Conservation (phyloP, 2,797 vertebrate species). For the Muraenolepis orangiensis region DNA sequence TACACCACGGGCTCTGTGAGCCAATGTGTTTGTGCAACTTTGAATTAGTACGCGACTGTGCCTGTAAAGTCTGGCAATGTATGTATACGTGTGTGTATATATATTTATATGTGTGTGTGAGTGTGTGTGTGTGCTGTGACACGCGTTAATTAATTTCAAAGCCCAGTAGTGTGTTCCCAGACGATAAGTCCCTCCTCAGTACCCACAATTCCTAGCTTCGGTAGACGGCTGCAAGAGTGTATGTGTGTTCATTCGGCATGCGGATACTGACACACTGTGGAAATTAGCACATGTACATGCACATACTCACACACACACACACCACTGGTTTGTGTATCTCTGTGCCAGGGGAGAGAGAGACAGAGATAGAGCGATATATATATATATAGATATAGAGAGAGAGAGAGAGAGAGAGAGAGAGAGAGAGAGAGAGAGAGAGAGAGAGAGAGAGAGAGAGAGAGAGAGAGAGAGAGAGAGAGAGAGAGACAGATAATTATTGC, state of each 20-base stretch:
- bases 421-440: not conserved
- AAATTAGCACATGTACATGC: conserved; percentile 53
- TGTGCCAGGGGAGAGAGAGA: conserved; percentile 66
- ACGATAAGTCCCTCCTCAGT: conserved; percentile 79
- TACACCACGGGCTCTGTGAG: conserved; percentile 31
- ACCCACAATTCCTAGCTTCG: conserved; percentile 72
- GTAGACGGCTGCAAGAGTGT: conserved; percentile 65
- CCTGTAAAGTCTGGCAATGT: not conserved
- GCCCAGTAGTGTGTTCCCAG: conserved; percentile 67
- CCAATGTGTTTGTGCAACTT: conserved; percentile 9
- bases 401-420: not conserved
- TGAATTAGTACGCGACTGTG: not conserved
- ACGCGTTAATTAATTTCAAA: conserved; percentile 81
- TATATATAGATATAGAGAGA: not conserved
- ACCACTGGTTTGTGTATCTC: conserved; percentile 70
- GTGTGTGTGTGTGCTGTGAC: conserved; percentile 59
- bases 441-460: not conserved
- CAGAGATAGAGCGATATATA: not conserved
- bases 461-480: not conserved
- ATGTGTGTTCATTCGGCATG: conserved; percentile 68
- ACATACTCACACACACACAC: conserved; percentile 71
- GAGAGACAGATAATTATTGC: conserved; percentile 50
- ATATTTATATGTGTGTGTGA: conserved; percentile 38
- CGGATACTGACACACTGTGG: conserved; percentile 74
- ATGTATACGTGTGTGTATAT: conserved; percentile 12